phyloP scores from a whole-genome alignment of 2,888 invertebrate species.

The Oasisia sp. region DNA sequence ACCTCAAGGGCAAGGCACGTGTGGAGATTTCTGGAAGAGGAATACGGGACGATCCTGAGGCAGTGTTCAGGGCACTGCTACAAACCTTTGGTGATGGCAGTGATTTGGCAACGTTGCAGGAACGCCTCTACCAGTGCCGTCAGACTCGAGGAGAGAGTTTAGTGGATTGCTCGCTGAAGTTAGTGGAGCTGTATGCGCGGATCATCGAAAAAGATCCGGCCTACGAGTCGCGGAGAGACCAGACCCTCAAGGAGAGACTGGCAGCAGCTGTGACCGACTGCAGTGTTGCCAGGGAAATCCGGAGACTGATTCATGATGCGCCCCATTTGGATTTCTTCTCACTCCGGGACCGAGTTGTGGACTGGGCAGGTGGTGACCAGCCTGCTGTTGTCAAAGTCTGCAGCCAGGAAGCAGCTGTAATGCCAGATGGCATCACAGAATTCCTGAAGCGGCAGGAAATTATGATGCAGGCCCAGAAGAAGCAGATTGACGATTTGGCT shows the following conservation, averaged over 20 bases:
- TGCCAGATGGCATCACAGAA: no score
- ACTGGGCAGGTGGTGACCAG: no score
- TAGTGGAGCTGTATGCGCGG: not conserved
- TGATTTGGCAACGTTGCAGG: constrained; percentile 17
- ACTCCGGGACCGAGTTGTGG: constrained; percentile 26
- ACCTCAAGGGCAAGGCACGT: not conserved
- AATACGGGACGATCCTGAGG: not conserved
- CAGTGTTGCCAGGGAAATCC: constrained; percentile 1
- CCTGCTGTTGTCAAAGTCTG: no score
- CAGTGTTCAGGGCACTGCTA: not conserved
- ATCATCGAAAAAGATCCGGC: constrained; percentile 17
- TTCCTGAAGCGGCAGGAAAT: no score
- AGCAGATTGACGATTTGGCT: no score
- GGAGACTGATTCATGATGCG: constrained; percentile 21
- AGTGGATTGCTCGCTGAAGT: constrained; percentile 5
- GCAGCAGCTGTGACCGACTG: constrained; percentile 22
- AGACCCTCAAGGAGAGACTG: constrained; percentile 18
- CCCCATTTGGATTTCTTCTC: constrained; percentile 22
- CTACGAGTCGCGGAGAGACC: not conserved
- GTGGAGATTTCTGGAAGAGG: constrained; percentile 14
- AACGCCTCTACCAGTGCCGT: not conserved
- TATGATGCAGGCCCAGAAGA: no score
- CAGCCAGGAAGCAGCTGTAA: no score
- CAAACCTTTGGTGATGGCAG: constrained; percentile 23
- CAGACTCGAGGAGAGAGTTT: constrained; percentile 19